Evolutionary conservation across 2,888 invertebrate species (phyloP).

Genomic region (Orthosia gothica): DNA sequence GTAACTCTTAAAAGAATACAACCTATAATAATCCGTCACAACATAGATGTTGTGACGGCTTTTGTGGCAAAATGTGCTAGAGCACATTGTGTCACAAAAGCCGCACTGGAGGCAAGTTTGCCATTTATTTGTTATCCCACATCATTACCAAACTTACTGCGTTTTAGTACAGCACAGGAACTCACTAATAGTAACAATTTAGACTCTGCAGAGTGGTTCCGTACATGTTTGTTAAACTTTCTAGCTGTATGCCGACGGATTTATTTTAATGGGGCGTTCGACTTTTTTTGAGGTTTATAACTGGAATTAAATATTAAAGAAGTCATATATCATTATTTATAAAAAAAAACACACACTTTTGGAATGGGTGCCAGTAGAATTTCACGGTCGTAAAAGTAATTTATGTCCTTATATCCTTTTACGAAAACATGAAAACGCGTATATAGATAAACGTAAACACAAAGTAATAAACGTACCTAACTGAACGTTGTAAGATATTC

Average conservation of each 20-base stretch:
- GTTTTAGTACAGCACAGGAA: slow-evolving; percentile 19
- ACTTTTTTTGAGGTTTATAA: neutral
- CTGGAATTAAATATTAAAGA: no score
- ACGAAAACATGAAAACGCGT: neutral
- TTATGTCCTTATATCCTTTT: neutral
- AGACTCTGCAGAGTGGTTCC: slow-evolving; percentile 14
- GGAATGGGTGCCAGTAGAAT: no score
- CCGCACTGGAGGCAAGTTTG: slow-evolving; percentile 13
- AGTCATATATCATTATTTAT: no score
- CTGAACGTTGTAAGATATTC: slow-evolving; percentile 9
- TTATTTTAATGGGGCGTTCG: slow-evolving; percentile 6
- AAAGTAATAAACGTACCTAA: slow-evolving; percentile 5
- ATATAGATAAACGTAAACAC: neutral
- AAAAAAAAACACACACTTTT: no score
- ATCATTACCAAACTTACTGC: slow-evolving; percentile 40
- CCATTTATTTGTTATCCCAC: slow-evolving; percentile 43
- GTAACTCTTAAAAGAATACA: neutral
- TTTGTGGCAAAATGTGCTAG: no score
- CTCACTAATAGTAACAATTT: slow-evolving; percentile 14
- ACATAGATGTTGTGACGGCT: neutral
- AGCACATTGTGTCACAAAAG: slow-evolving; percentile 23
- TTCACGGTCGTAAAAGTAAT: neutral
- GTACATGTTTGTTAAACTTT: slow-evolving; percentile 33
- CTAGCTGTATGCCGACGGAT: slow-evolving; percentile 5
- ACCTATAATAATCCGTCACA: neutral